Evolutionary conservation across 1,140 invertebrate genomes (phyloP), one percentile per base, ranked within the genome.

Genomic region (Bilobella aurantiaca): DNA sequence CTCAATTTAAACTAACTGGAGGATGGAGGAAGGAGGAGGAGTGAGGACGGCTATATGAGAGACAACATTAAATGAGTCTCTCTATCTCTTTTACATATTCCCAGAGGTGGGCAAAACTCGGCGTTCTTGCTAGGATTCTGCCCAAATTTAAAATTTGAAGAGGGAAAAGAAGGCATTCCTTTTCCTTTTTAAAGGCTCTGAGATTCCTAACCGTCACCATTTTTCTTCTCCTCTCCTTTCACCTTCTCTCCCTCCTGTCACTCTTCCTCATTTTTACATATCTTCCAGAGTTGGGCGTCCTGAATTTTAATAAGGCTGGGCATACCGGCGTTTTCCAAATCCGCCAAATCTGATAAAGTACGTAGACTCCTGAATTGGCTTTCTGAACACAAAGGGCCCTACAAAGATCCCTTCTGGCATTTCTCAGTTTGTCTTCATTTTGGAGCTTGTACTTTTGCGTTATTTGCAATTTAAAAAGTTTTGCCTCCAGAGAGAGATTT

Each of bases 261-360:
- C 49, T 53, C 49, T 53, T 23, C 49, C 49, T 23, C 49, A 53
- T 53, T 53, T 53, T 53, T 53, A 53, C 49, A 53, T 53, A 53
- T 53, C 49, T 23, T 53, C 25, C n/a, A 14, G 49, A 53, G 12
- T 53, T 23, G 5, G 3, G 12, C 49, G 12, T 53, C 49, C 25
- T 53, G 49, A 53, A 53, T 53, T 53, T 53, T 53, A 53, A 53
- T 53, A 23, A 53, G 49, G 8, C 14, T 23, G 5, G 23, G 49
- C 14, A 53, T 5, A 53, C 49, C 14, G 25, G 8, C 8, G 12
- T 14, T 23, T 23, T 53, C 49, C 49, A 53, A 23, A 42, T 42
- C 34, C 34, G 34, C 34, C 34, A 53, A 23, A 53, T 23, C 49
- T 53, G 49, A 53, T 53, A 53, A 53, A 53, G 5, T 14, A 18